Base-by-base conservation (phyloP, 2,888 invertebrate species). In the Drosophila antonietae region DNA sequence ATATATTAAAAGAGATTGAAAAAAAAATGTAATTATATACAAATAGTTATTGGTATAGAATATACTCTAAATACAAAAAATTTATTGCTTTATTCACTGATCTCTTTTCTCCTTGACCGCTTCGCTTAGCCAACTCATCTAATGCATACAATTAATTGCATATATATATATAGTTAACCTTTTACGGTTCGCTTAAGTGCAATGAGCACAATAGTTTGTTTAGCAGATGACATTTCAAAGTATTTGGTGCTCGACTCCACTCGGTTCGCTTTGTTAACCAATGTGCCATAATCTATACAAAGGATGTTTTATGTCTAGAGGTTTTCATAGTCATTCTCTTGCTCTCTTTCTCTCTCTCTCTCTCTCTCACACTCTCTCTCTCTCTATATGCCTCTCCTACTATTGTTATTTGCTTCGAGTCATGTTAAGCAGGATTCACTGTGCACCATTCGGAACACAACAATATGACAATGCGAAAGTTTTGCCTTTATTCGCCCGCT, bases 381-480 rank as follows among this genome's bases (percentile, higher is more conserved):
- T 59, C 23, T 51, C 31, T 37, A 18, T 37, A 18, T 1, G 4
- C 6, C 28, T 28, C 46, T 10, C 46, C 46, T 18, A 14, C 33
- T 43, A 20, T 46, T 59, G 15, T 20, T 60, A 37, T 68, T 61
- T 47, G 33, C 44, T 41, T 66, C 55, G 59, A 74, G 78, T 86
- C 89, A 75, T 64, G 72, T 70, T 75, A 55, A 69, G 59, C 58
- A 63, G 75, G 66, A 51, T 67, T 78, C 75, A 81, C 75, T 84
- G 82, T 76, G 43, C 52, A 33, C 52, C 35, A 44, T 67, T 41
- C 63, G 46, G 20, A 62, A 51, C 46, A 65, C 39, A 62, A 64
- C 44, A 64, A 61, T 75, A 75, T 83, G 87, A 88, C 83, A 75
- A 86, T 81, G 81, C 84, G 75, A 62, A 83, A 81, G 56, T 82